These are phyloP conservation scores for Ammodytes dubius DNA, from an alignment of 2,113 vertebrate species.

Conservation along the genomic window DNA sequence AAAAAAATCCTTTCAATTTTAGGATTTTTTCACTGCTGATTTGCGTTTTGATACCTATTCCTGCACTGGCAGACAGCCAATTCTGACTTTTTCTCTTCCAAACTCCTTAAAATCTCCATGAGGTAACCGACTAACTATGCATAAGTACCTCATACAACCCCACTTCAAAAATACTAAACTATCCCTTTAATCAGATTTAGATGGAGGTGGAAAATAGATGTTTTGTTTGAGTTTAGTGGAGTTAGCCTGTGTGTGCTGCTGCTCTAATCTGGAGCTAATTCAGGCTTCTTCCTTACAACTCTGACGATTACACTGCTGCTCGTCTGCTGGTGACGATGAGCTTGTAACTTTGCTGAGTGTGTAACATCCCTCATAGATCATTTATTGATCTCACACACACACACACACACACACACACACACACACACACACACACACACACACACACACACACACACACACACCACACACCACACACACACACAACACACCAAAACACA, in stretches of 20 bases:
- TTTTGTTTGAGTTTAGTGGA: conserved; percentile 31
- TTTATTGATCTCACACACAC: conserved; percentile 45
- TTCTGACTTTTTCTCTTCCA: too few species aligned
- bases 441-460: neutral
- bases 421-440: conserved; percentile 16
- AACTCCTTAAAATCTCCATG: too few species aligned
- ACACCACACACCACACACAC: conserved; percentile 16
- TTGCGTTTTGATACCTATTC: too few species aligned
- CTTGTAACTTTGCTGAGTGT: neutral
- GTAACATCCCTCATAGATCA: conserved; percentile 37
- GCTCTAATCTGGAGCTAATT: conserved; percentile 39
- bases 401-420: conserved; percentile 12
- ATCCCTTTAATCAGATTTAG: conserved; percentile 46
- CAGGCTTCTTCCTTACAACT: conserved; percentile 1
- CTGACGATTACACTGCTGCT: conserved; percentile 4
- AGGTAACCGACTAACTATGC: too few species aligned
- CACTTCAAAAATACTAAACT: too few species aligned
- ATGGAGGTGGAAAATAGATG: conserved; percentile 39
- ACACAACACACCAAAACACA: conserved; percentile 10
- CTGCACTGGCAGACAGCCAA: too few species aligned
- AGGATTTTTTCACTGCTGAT: too few species aligned
- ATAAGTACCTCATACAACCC: too few species aligned
- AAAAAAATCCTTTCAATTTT: too few species aligned
- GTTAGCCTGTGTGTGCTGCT: neutral
- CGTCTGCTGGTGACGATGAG: neutral